Conservation (phyloP, 2,797 vertebrate species). For the Simalia tracyae region DNA sequence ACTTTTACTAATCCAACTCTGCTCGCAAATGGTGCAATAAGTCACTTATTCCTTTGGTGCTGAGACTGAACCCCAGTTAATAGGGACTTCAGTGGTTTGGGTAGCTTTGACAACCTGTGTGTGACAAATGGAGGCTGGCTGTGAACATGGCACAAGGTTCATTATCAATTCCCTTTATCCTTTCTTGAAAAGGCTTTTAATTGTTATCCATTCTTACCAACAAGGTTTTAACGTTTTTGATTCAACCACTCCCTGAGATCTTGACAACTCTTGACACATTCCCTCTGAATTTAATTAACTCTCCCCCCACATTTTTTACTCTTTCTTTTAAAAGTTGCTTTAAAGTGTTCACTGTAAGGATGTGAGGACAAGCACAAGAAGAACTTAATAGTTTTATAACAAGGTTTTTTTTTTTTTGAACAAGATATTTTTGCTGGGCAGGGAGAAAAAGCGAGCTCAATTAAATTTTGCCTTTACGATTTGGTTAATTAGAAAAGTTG, state of each 20-base stretch:
- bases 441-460: neutral
- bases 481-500: constrained; percentile 47
- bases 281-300: constrained; percentile 58
- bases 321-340: constrained; percentile 29
- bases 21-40: neutral
- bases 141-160: constrained; percentile 23
- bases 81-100: constrained; percentile 32
- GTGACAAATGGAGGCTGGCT: constrained; percentile 48
- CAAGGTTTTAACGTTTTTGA: constrained; percentile 50
- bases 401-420: neutral
- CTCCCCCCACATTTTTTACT: neutral
- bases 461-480: constrained; percentile 36
- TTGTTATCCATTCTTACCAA: constrained; percentile 25
- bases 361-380: neutral
- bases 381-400: constrained; percentile 17
- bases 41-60: constrained; percentile 35
- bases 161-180: constrained; percentile 15
- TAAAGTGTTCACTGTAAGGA: neutral
- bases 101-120: constrained; percentile 45
- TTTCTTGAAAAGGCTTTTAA: constrained; percentile 45
- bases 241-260: constrained; percentile 54
- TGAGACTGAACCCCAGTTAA: constrained; percentile 17
- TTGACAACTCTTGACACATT: constrained; percentile 54
- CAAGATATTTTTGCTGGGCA: neutral
- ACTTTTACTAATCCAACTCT: neutral